Percentiles rank a stretch among this genome's conserved stretches.
Evolutionary conservation across 2,113 vertebrate genomes (phyloP).

Genomic region (Holacanthus passer): DNA sequence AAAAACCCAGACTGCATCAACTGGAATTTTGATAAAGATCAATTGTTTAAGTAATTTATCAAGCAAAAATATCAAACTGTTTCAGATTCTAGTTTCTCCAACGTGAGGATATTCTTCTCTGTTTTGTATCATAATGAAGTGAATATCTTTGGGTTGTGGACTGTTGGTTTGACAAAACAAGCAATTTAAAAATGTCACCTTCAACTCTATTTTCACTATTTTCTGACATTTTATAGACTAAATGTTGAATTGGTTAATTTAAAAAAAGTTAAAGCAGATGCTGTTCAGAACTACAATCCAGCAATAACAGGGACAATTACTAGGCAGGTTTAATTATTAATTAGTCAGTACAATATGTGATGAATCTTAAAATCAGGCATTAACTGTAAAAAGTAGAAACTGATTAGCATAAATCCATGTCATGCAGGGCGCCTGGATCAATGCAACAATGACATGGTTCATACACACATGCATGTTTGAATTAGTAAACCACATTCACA

Average conservation of each 20-base stretch:
- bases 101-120: not conserved
- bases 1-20: too few species aligned
- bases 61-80: not conserved
- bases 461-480: constrained; percentile 36
- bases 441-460: constrained; percentile 11
- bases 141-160: not conserved
- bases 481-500: constrained; percentile 27
- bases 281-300: too few species aligned
- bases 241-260: not conserved
- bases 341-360: not conserved
- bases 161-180: not conserved
- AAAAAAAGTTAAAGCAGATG: not conserved
- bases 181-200: not conserved
- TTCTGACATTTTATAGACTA: not conserved
- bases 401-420: constrained; percentile 27
- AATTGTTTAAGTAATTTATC: not conserved
- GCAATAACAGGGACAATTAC: not conserved
- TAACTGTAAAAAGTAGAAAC: not conserved
- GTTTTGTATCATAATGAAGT: not conserved
- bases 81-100: not conserved
- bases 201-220: not conserved
- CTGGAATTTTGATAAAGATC: not conserved
- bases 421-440: constrained; percentile 12
- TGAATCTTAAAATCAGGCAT: not conserved
- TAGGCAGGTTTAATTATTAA: not conserved